Evolutionary conservation across 1,140 invertebrate species (phyloP).

Genomic region (Pentalonia nigronervosa): DNA sequence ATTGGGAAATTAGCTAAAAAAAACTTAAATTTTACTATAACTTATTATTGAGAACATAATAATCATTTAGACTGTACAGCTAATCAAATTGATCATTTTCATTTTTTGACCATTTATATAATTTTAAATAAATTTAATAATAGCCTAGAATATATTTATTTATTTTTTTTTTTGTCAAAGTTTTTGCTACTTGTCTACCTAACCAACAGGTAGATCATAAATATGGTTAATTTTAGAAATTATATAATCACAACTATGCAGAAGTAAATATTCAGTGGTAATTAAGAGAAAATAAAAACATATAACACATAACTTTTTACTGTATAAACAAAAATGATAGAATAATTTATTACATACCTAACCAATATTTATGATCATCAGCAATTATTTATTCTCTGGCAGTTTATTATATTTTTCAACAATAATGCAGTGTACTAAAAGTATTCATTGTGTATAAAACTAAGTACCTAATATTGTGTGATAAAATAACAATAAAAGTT

Average conservation of each 20-base stretch:
- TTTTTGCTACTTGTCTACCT: background rate
- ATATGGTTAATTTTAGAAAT: background rate
- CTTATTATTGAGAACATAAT: background rate
- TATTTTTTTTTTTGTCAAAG: background rate
- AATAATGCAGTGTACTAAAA: background rate
- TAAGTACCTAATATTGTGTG: background rate
- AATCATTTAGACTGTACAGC: background rate
- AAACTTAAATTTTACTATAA: background rate
- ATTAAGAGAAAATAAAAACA: background rate
- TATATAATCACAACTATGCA: background rate
- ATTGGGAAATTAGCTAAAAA: background rate
- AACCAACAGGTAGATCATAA: background rate
- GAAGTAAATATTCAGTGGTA: background rate
- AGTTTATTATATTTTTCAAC: background rate
- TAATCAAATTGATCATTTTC: background rate
- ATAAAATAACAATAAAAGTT: background rate
- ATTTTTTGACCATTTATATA: background rate
- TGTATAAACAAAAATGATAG: background rate
- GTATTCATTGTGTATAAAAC: background rate
- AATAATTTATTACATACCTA: background rate
- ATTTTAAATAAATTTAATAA: background rate
- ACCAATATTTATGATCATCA: background rate
- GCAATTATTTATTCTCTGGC: background rate
- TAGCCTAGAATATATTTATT: background rate
- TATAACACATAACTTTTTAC: background rate